Evolutionary conservation across 1,140 invertebrate species (phyloP), one percentile per base, ranked within the genome.

Genomic region (Apis laboriosa): DNA sequence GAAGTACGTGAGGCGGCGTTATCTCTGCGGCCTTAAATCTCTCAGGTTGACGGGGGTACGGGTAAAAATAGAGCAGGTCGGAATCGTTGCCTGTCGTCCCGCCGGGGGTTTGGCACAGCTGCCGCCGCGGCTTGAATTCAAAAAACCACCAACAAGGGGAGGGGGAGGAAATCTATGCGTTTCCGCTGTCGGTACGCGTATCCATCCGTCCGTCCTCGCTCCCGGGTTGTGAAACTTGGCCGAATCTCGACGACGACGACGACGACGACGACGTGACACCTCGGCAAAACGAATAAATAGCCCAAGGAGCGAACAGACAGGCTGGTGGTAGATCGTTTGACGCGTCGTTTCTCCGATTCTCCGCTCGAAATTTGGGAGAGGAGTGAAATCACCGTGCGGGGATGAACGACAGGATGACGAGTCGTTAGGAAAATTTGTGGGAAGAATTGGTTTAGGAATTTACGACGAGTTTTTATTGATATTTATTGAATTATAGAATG

Each of bases 21-120:
- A 86, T 90, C 85, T 85, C 81, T 78, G 75, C 77, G 75, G 86
- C 81, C 84, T 86, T 86, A 89, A 90, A 90, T 90, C 84, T 87
- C 85, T 66, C 84, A 80, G 72, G 83, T 85, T 81, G 87, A 87
- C 87, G 66, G 53, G 71, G 53, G 75, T 63, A 28, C 78, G 84
- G 84, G 88, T 89, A 89, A 90, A 90, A 90, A 90, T 90, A 90
- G 89, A 83, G 84, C 84, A 90, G 66, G 68, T 81, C 80, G 80
- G 86, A 87, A 77, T 61, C 55, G 79, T 85, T 56, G 55, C 55
- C 8, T 0, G n/a, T 55, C 68, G 68, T 76, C 77, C 83, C 79
- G 56, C 28, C 9, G 67, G 28, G 75, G 28, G 68, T 61, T 56
- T 72, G n/a, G 84, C 66, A 84, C 86, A 88, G 84, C 86, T 88